Conservation (phyloP, 1,140 invertebrate species). For the Helicoverpa armigera region DNA sequence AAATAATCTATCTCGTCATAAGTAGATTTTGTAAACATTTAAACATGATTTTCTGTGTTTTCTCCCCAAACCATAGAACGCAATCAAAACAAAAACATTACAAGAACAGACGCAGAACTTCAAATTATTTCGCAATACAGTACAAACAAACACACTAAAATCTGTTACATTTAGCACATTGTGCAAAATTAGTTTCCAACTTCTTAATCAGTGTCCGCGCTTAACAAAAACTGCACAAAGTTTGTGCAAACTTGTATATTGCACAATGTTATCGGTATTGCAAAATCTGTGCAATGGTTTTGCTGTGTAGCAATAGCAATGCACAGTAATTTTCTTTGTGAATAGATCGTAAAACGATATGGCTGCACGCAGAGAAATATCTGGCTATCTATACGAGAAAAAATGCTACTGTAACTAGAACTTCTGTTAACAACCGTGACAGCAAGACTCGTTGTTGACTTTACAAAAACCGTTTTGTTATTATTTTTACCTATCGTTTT, state of each 20-base stretch:
- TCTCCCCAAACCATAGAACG: not conserved
- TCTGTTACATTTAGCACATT: conserved; percentile 33
- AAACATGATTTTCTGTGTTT: not conserved
- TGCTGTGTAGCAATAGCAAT: not conserved
- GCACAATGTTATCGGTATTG: conserved; percentile 44
- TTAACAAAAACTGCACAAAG: conserved; percentile 36
- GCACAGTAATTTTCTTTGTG: conserved; percentile 14
- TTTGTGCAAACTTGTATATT: conserved; percentile 41
- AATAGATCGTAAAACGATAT: conserved; percentile 20
- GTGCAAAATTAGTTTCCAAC: conserved; percentile 43
- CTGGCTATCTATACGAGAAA: no score
- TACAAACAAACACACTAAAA: conserved; percentile 31
- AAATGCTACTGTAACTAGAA: no score
- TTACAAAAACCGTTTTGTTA: no score
- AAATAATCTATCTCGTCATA: no score
- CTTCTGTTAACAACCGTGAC: no score
- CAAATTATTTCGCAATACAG: conserved; percentile 20
- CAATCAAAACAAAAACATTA: not conserved
- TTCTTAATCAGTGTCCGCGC: conserved; percentile 38
- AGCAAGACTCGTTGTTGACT: no score
- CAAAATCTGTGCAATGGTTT: conserved; percentile 32
- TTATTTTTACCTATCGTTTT: no score
- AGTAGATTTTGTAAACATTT: not conserved
- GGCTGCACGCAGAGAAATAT: no score
- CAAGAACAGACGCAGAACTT: not conserved